Base-by-base conservation (phyloP, 2,113 vertebrate genomes). In the Patagioenas fasciata region DNA sequence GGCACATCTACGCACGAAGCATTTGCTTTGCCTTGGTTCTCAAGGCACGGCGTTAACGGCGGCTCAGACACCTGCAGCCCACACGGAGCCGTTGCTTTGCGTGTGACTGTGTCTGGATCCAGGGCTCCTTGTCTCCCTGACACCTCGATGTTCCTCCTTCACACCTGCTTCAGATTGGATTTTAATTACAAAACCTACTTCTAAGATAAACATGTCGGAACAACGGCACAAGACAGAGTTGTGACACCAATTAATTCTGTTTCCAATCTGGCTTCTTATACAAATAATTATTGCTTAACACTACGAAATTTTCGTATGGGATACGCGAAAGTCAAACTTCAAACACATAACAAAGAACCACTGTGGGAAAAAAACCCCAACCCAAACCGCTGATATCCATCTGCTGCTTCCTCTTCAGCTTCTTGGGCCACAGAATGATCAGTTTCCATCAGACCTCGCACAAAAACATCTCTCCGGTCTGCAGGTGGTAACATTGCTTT, bases 401-500 rank as follows among this genome's bases (percentile, higher is more conserved):
- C 56, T 80, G 11, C 26, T 60, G 61, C 69, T 89, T 83, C n/a
- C 31, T 88, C 34, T 31, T 79, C 62, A 81, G 10, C 44, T 66
- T 81, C 60, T 71, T n/a, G 80, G 38, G 18, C 82, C 77, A 31
- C 42, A 64, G 66, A 83, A 11, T 69, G 89, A 92, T 81, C 89
- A 31, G 91, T 29, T 91, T 61, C 48, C 69, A 91, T 95, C 92
- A 82, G 87, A 84, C 23, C 84, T 61, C 95, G 61, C 56, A 31
- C 91, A 92, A 85, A 67, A 18, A 54, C 34, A 91, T 56, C 78
- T 54, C 9, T 54, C 71, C 23, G 23, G 62, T 69, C 56, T 14
- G 74, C 48, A 84, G 84, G 75, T 13, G 75, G 60, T 80, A 93
- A 90, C 78, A 73, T 71, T 83, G 44, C 93, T 91, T 84, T 93